Evolutionary conservation across 2,888 invertebrate genomes (phyloP).

Genomic region (Hemithea aestivaria): DNA sequence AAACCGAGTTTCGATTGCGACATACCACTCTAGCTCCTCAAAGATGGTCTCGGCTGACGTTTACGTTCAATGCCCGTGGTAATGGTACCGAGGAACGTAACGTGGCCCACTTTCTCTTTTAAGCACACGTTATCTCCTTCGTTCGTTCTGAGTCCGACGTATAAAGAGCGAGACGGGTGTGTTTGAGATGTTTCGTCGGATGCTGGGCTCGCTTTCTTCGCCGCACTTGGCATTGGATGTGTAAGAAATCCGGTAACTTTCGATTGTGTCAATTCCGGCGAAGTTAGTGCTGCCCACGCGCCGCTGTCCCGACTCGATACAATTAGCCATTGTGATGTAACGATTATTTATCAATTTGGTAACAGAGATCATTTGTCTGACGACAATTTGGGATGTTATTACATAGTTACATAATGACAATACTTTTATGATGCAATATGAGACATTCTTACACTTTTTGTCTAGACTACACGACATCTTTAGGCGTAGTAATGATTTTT

Average conservation of each 20-base stretch:
- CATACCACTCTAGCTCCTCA: conserved; percentile 23
- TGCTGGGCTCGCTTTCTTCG: conserved; percentile 75
- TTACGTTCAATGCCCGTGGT: conserved; percentile 75
- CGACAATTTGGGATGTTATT: conserved; percentile 23
- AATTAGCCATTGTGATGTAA: conserved; percentile 63
- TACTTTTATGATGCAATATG: conserved; percentile 11
- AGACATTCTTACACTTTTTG: too few species aligned
- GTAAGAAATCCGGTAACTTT: conserved; percentile 77
- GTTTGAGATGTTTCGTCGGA: conserved; percentile 50
- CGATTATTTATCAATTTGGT: conserved; percentile 51
- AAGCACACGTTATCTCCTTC: conserved; percentile 68
- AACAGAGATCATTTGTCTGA: conserved; percentile 37
- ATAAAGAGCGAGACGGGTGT: conserved; percentile 58
- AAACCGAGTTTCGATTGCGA: conserved; percentile 32
- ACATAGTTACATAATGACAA: conserved; percentile 10
- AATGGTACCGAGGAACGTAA: conserved; percentile 76
- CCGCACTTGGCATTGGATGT: conserved; percentile 74
- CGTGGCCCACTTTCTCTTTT: conserved; percentile 80
- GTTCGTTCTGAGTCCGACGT: conserved; percentile 35
- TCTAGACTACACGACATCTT: too few species aligned
- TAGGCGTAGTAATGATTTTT: too few species aligned
- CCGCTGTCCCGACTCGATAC: conserved; percentile 42
- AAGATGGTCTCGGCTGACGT: conserved; percentile 63
- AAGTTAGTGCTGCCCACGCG: conserved; percentile 38
- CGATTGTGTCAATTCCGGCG: conserved; percentile 53